Percentiles rank a stretch among this genome's conserved stretches.
Evolutionary conservation across 2,797 vertebrate species (phyloP).

Genomic region (Setipinna tenuifilis): DNA sequence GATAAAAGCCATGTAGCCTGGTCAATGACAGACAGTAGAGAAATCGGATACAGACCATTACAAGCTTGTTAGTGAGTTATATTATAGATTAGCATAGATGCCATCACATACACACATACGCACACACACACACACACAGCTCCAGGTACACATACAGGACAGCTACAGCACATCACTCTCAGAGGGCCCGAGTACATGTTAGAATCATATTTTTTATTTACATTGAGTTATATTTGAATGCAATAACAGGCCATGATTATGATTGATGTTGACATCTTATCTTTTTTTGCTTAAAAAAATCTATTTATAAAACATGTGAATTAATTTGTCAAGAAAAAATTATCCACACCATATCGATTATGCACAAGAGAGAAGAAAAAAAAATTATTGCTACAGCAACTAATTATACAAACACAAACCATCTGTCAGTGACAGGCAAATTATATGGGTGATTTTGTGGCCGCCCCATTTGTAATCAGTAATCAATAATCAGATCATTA

Average conservation of each 20-base stretch:
- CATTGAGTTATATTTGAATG: constrained; percentile 5
- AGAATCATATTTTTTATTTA: neutral
- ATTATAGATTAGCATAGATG: constrained; percentile 2
- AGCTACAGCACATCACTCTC: neutral
- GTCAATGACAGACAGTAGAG: constrained; percentile 4
- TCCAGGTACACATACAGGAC: neutral
- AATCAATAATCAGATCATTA: too few relatives aligned
- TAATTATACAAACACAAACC: neutral
- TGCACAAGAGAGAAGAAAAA: neutral
- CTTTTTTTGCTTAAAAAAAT: neutral
- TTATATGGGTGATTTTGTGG: neutral
- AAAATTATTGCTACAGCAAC: neutral
- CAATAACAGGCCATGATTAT: neutral
- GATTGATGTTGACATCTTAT: neutral
- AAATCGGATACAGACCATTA: neutral
- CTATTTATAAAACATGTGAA: neutral
- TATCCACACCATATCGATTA: constrained; percentile 16
- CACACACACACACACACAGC: neutral
- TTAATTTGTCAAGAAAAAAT: neutral
- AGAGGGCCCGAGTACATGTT: neutral
- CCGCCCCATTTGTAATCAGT: neutral
- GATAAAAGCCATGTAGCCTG: neutral
- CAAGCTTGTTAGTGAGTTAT: neutral
- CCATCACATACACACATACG: neutral
- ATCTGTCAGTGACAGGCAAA: neutral